Conservation (phyloP, 1,140 invertebrate species). For the Trichonephila inaurata region DNA sequence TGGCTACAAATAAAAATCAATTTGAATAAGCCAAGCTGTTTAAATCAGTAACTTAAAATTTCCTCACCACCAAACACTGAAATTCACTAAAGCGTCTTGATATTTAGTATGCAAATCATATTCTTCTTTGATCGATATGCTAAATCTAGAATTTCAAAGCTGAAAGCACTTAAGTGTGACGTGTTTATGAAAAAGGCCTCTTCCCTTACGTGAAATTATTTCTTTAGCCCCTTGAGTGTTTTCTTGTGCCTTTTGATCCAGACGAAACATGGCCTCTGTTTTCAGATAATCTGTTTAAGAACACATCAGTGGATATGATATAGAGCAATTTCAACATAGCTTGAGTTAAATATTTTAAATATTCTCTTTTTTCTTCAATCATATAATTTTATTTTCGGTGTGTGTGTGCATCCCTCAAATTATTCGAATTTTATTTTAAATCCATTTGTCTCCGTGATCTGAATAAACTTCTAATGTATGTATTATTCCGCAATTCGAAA, state of each 20-base stretch:
- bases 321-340: neutral
- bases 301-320: neutral
- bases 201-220: neutral
- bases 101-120: constrained; percentile 34
- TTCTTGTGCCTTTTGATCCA: neutral
- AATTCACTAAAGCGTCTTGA: neutral
- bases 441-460: too few relatives aligned
- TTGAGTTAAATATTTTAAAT: neutral
- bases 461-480: too few relatives aligned
- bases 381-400: too few relatives aligned
- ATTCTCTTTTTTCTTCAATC: neutral
- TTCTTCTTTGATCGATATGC: constrained; percentile 42
- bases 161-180: constrained; percentile 17
- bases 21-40: constrained; percentile 55
- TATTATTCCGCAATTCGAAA: too few relatives aligned
- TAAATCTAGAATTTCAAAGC: constrained; percentile 41
- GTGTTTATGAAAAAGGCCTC: neutral
- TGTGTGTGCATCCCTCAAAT: too few relatives aligned
- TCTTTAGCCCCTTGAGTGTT: neutral
- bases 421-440: too few relatives aligned
- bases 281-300: neutral
- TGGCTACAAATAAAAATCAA: constrained; percentile 29
- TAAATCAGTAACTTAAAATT: constrained; percentile 49
- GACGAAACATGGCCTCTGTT: neutral
- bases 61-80: neutral